phyloP scores from a whole-genome alignment of 2,113 vertebrate genomes.

The Hyla sarda region DNA sequence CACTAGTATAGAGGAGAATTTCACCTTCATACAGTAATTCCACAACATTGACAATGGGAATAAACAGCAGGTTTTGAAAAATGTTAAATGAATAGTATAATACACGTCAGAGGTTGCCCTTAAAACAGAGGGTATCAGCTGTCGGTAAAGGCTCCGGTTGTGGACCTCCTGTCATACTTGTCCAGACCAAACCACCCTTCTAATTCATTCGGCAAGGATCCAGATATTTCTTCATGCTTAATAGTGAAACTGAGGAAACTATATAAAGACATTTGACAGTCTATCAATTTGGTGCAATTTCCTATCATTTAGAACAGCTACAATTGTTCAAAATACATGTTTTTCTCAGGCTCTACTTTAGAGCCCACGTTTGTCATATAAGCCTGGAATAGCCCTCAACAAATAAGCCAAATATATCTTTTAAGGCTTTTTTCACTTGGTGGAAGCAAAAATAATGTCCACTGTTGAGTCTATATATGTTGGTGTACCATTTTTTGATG shows the following conservation, averaged over 20 bases:
- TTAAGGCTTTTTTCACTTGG: too few species aligned
- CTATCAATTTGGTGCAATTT: background rate
- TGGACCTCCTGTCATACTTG: background rate
- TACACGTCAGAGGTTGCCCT: background rate
- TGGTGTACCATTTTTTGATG: too few species aligned
- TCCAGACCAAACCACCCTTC: background rate
- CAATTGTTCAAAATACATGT: background rate
- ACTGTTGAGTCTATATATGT: too few species aligned
- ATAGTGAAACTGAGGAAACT: background rate
- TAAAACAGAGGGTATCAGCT: background rate
- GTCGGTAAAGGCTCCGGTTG: background rate
- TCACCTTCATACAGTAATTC: background rate
- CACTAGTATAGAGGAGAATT: background rate
- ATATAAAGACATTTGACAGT: background rate
- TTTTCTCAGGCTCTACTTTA: too few species aligned
- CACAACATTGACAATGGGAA: background rate
- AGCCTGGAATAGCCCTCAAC: too few species aligned
- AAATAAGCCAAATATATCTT: too few species aligned
- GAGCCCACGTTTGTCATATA: too few species aligned
- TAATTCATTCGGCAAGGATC: background rate
- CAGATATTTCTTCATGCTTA: background rate
- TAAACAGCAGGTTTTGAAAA: too few species aligned
- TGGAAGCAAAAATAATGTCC: too few species aligned
- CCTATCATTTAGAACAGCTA: background rate
- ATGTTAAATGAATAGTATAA: background rate